These are phyloP conservation scores for Camponotus vicinus DNA, from an alignment of 1,140 invertebrate species.

Conservation along the genomic window DNA sequence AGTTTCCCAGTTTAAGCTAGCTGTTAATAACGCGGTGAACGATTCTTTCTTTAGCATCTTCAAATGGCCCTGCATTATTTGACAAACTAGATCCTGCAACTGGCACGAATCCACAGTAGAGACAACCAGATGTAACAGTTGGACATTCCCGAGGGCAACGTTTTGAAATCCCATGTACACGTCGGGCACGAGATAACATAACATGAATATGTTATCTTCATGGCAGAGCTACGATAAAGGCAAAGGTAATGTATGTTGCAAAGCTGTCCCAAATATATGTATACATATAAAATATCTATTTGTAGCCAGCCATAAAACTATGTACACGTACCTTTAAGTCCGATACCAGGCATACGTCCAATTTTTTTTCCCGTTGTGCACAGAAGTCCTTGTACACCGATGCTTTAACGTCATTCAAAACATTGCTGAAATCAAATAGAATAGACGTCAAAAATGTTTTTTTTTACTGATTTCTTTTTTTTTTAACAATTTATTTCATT, in stretches of 20 bases:
- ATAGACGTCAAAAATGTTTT: not conserved
- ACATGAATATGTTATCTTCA: slow-evolving; percentile 94
- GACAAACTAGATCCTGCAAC: slow-evolving; percentile 95
- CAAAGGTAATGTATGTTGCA: not conserved
- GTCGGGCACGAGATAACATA: slow-evolving; percentile 96
- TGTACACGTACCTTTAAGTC: slow-evolving; percentile 90
- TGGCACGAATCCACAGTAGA: slow-evolving; percentile 95
- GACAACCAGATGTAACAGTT: slow-evolving; percentile 94
- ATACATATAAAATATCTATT: not conserved
- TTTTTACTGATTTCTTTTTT: not conserved
- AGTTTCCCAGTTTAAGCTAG: slow-evolving; percentile 97
- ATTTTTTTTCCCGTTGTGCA: slow-evolving; percentile 92
- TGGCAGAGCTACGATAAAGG: slow-evolving; percentile 89
- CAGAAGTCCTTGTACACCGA: slow-evolving; percentile 95
- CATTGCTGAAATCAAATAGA: slow-evolving; percentile 74
- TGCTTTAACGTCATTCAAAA: slow-evolving; percentile 92
- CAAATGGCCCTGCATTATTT: slow-evolving; percentile 95
- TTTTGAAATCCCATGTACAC: slow-evolving; percentile 96
- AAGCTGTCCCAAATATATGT: not conserved
- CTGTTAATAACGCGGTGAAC: slow-evolving; percentile 90
- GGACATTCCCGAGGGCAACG: slow-evolving; percentile 94
- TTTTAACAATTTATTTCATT: not conserved
- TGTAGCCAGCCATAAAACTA: not conserved
- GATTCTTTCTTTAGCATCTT: slow-evolving; percentile 93
- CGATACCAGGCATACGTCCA: slow-evolving; percentile 91